phyloP scores from a whole-genome alignment of 92 coral and sea anemone genomes.

The Zoanthus gigantus region DNA sequence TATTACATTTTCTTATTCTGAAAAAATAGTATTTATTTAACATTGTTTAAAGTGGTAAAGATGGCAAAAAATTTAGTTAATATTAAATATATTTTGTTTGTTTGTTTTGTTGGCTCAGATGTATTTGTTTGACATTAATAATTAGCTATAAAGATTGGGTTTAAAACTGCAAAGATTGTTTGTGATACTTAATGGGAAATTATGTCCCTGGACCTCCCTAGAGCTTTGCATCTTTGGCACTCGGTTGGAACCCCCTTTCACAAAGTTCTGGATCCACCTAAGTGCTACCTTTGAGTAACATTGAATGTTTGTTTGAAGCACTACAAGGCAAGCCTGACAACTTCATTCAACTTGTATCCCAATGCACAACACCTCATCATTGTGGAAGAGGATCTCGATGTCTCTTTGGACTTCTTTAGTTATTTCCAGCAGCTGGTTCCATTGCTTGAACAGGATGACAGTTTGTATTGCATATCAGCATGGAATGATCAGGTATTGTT shows the following conservation, averaged over 20 bases:
- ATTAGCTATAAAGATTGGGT: too few relatives aligned
- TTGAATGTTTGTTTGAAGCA: conserved; percentile 65
- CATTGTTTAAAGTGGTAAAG: too few relatives aligned
- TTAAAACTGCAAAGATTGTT: too few relatives aligned
- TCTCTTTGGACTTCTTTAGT: conserved; percentile 92
- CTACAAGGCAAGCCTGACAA: conserved; percentile 96
- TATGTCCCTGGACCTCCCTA: too few relatives aligned
- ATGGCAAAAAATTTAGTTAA: background rate
- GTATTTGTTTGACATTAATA: too few relatives aligned
- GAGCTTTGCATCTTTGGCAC: too few relatives aligned
- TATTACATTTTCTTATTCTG: background rate
- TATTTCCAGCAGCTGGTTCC: conserved; percentile 93
- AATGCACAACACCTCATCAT: conserved; percentile 88
- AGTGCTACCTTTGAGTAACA: too few relatives aligned
- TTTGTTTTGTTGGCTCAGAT: too few relatives aligned
- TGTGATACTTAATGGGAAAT: too few relatives aligned
- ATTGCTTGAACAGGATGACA: conserved; percentile 84
- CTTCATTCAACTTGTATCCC: conserved; percentile 94
- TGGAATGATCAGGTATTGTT: conserved; percentile 96
- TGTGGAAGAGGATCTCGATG: conserved; percentile 92
- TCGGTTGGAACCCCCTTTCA: too few relatives aligned
- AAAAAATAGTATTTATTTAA: background rate
- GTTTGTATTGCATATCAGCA: conserved; percentile 94
- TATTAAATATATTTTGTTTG: too few relatives aligned
- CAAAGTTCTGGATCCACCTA: too few relatives aligned